Percentiles rank a stretch among this genome's conserved stretches.
These are phyloP conservation scores for Elysia crispata DNA, from an alignment of 2,888 invertebrate genomes.

Conservation along the genomic window DNA sequence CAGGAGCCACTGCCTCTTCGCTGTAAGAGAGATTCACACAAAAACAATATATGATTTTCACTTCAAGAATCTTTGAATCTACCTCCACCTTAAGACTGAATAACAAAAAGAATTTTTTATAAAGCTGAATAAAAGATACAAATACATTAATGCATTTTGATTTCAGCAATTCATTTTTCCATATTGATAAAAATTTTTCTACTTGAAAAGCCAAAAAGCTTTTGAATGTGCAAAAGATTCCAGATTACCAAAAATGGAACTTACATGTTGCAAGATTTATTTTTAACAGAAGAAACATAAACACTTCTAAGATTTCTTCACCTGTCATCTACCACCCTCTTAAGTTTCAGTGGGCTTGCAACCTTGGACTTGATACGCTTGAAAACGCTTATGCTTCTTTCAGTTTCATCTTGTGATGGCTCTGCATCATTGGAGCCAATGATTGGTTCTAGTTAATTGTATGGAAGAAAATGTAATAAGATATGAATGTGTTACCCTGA, in stretches of 20 bases:
- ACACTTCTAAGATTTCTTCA: not conserved
- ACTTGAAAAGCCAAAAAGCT: no score
- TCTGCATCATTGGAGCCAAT: not conserved
- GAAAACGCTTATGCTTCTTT: slow-evolving; percentile 41
- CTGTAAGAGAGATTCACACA: no score
- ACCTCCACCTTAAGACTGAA: no score
- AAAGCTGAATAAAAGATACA: no score
- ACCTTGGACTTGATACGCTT: slow-evolving; percentile 23
- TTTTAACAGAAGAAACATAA: not conserved
- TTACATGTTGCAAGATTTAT: not conserved
- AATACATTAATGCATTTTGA: no score
- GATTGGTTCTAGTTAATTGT: not conserved
- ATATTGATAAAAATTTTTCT: no score
- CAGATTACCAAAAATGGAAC: slow-evolving; percentile 16
- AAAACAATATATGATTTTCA: no score
- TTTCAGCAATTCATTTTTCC: no score
- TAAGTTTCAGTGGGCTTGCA: slow-evolving; percentile 31
- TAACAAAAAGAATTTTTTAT: no score
- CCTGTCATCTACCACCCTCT: slow-evolving; percentile 40
- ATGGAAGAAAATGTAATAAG: not conserved
- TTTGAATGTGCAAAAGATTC: no score
- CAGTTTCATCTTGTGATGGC: slow-evolving; percentile 25
- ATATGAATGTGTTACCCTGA: not conserved
- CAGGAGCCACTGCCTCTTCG: no score
- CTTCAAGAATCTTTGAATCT: no score